Evolutionary conservation across 2,888 invertebrate species (phyloP).

Genomic region (Pristionchus entomophagus): DNA sequence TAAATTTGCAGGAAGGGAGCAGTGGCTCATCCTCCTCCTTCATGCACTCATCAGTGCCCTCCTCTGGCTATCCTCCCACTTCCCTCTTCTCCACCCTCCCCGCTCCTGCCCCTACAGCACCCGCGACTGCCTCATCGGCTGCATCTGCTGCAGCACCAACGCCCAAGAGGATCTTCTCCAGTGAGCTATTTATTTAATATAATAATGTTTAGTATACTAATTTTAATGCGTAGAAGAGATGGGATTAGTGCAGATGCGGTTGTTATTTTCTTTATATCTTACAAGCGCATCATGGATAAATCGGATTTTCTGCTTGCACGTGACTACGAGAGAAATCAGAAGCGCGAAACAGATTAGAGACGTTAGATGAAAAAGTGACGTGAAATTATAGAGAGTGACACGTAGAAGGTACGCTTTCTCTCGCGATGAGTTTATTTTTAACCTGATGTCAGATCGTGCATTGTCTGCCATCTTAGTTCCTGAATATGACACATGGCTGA

Average conservation of each 20-base stretch:
- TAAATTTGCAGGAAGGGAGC: neutral
- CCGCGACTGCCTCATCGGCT: neutral
- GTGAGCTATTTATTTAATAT: neutral
- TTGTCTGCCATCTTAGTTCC: too few relatives aligned
- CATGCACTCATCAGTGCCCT: neutral
- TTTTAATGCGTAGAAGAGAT: neutral
- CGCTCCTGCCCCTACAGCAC: neutral
- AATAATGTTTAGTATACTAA: too few relatives aligned
- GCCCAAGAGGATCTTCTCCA: slow-evolving; percentile 14
- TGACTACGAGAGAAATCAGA: too few relatives aligned
- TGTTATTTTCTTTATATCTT: neutral
- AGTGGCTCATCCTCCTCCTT: neutral
- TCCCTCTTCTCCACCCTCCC: slow-evolving; percentile 9
- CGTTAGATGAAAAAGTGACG: too few relatives aligned
- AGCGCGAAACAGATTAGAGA: too few relatives aligned
- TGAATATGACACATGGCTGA: too few relatives aligned
- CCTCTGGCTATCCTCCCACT: neutral
- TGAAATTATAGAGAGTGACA: too few relatives aligned
- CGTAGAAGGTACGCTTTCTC: too few relatives aligned
- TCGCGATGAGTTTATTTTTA: too few relatives aligned
- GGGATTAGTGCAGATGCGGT: neutral
- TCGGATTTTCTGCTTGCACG: too few relatives aligned
- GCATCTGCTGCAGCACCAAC: neutral
- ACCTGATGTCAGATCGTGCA: too few relatives aligned
- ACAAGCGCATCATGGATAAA: too few relatives aligned